Base-by-base conservation (phyloP, 1,140 invertebrate species). In the Euwallacea fornicatus region DNA sequence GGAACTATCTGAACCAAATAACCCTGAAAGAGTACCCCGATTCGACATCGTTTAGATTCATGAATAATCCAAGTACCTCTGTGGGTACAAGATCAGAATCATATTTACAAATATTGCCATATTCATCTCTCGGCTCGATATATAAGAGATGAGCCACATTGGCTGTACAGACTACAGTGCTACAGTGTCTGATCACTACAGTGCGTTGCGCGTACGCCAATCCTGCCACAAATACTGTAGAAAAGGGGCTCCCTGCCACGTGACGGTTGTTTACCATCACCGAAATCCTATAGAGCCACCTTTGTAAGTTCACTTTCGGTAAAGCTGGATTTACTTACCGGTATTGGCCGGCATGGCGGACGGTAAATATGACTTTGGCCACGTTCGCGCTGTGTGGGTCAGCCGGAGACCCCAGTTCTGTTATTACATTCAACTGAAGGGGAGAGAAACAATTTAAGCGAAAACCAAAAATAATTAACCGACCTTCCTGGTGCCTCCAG, bases 311-410 rank as follows among this genome's bases (percentile, higher is more conserved):
- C 21, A 4, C 4, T 33, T 33, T 33, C 21, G 4, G 21, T 33
- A 33, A 33, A 33, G 21, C 4, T 33, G 21, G 21, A n/a, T 58
- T 13, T 15, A 16, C 9, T 15, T 60, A 72, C 70, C 64, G 88
- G 83, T 98, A 97, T 76, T 92, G 88, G 50, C 95, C 95, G 10
- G 95, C 92, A 74, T 91, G 91, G 73, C 94, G 88, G 54, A 96
- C 94, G 41, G 93, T 96, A 81, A 97, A 97, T 80, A 95, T 94
- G 41, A 95, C 93, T 77, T 90, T 88, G 33, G 93, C 93, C 43
- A 90, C 88, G 82, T 96, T 94, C 43, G 91, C 92, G 80, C 88
- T 88, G 67, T 89, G 87, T 13, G 92, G 91, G 81, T 95, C 90
- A 15, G 88, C 88, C 15, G 92, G 90, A n/a, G 93, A 93, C 55